Base-by-base conservation (phyloP, 2,113 vertebrate genomes). In the Xyrauchen texanus region DNA sequence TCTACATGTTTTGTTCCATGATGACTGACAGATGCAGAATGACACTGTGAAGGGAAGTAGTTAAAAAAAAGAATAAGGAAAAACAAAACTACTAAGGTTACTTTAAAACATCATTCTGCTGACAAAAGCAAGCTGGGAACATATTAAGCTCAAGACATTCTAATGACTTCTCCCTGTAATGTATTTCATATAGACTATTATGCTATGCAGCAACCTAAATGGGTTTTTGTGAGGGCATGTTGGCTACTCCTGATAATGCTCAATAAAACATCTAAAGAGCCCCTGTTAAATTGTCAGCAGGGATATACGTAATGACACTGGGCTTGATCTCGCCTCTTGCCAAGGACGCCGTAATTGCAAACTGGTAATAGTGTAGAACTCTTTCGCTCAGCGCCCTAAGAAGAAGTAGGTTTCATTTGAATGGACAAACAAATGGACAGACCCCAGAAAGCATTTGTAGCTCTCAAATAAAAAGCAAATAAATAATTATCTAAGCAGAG, bases 401-500 rank as follows among this genome's bases (percentile, higher is more conserved):
- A 64, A 52, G 34, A n/a, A 68, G 46, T 44, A 57, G 12, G 9
- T 34, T 11, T 8, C 34, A 62, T 16, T 8, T 64, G 21, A 62
- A 63, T 51, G 52, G 61, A 62, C 69, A 51, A 80, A 81, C 86
- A 87, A 87, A 86, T 13, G 72, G 81, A 68, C 13, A 42, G 47
- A 63, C 4, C 76, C 79, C 34, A 74, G 21, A 82, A 89, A 81
- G 81, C 87, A 83, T 80, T 80, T 66, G 21, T 78, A 83, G 82
- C 77, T 73, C 81, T 85, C 81, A 87, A 79, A 80, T 68, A 49
- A 85, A 82, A 80, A 79, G 82, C 87, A 88, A 91, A 90, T 90
- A 91, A 89, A 93, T 91, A 89, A 92, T 88, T 89, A 89, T 90
- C 86, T 87, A 90, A 91, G 83, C 85, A 70, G 70, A 85, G 88